Evolutionary conservation across 2,888 invertebrate species (phyloP), one percentile per base, ranked within the genome.

Genomic region (Acanthosoma haemorrhoidale): DNA sequence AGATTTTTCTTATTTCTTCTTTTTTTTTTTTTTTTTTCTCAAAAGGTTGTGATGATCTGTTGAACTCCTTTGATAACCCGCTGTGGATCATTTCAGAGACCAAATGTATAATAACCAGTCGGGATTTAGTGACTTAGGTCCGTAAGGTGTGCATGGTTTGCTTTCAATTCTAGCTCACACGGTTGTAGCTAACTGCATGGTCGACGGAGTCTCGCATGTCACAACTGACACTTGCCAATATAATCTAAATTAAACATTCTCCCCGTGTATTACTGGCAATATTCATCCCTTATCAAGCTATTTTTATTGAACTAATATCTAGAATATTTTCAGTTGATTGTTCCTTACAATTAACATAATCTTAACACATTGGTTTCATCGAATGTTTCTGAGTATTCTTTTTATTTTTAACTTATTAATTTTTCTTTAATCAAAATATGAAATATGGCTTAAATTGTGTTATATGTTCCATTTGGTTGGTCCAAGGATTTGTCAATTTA

Each of bases 31-130:
- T 39, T 39, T 43, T 21, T 21, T 29, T 11, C 43, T 51, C 25
- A 25, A 39, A 63, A 63, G 39, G 15, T 63, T 38, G 36, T 63
- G 63, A 39, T 63, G 63, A 63, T 41, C 3, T 16, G 15, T 29
- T 51, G 51, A 51, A 51, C 51, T 18, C 29, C 51, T 51, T 51
- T 51, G 51, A 51, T 21, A 51, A n/a, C n/a, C 51, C 29, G 25
- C 51, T 51, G 51, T 25, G n/a, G 25, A 51, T 51, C 21, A 25
- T 51, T n/a, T 25, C 51, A 25, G 51, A 51, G 21, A 29, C 15
- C 41, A 64, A 41, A 64, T 64, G 64, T 64, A 64, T 41, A 64
- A 64, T 64, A 64, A 64, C 41, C 39, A 41, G 39, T 64, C 29
- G 39, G 29, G 39, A 41, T 31, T 64, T 15, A 64, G 39, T 64